These are phyloP conservation scores for Procavia capensis DNA, from an alignment of 2,113 vertebrate species.

Conservation along the genomic window DNA sequence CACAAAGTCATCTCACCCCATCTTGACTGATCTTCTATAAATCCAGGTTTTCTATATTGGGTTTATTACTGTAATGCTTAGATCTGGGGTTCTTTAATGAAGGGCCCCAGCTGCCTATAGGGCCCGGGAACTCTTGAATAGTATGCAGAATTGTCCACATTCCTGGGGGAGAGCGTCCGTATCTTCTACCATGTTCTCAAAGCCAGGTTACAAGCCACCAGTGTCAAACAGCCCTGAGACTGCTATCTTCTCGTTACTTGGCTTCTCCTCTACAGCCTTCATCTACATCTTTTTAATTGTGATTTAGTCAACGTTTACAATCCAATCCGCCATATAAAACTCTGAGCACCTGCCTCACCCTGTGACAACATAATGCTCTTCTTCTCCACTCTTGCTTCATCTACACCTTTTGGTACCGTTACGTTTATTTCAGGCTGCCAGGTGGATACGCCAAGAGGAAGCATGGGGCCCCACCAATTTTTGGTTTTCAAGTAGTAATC, in stretches of 20 bases:
- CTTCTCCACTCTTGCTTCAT: no score
- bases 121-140: neutral
- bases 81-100: neutral
- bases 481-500: neutral
- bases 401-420: neutral
- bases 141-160: neutral
- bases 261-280: neutral
- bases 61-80: no score
- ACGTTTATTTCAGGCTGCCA: neutral
- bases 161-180: neutral
- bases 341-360: no score
- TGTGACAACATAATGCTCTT: no score
- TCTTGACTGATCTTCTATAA: neutral
- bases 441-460: neutral
- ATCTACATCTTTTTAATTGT: accelerated
- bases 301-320: no score
- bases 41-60: neutral
- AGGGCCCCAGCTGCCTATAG: neutral
- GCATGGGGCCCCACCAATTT: neutral
- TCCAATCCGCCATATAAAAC: no score
- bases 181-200: neutral
- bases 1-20: neutral
- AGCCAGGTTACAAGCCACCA: neutral
- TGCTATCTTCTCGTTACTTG: neutral
- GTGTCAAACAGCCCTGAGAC: neutral